Base-by-base conservation (phyloP, 2,113 vertebrate genomes). In the Xiphorhynchus elegans region DNA sequence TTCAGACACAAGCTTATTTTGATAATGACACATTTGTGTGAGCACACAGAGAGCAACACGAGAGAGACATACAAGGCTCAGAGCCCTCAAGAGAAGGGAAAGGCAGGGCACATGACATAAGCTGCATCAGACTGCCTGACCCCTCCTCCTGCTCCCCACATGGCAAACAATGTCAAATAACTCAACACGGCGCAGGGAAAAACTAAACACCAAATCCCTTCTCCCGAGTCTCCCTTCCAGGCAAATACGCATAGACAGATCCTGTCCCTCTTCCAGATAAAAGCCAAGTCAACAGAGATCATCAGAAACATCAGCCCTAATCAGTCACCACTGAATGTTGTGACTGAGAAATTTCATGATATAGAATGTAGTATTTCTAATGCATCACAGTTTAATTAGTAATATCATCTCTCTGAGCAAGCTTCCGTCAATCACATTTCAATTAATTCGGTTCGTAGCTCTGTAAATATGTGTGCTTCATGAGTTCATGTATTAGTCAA, bases 341-440 rank as follows among this genome's bases (percentile, higher is more conserved):
- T 68, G 52, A 44, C 52, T 70, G 20, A 44, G 74, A 37, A 21
- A 68, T 6, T 35, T 83, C 35, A 63, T n/a, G 52, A 86, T 49
- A 60, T 83, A 93, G 95, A 97, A 95, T 83, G 46, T 74, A 96
- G 66, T 46, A 74, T 92, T 80, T 79, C 66, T 92, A 96, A 89
- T 80, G 44, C 90, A 94, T 86, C 81, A 91, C 4, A 15, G 49
- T 95, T 97, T 94, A 97, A 97, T 96, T 97, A 95, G 69, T 79
- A 96, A 79, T 94, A 96, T 94, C 20, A 87, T 87, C 93, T 95
- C 50, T 68, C 77, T 84, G 56, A n/a, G 59, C 63, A 96, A 88
- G 68, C 47, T 67, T 83, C 80, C 50, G 96, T 95, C 89, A 86
- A 92, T 96, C 93, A 89, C 10, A 1, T 44, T 89, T 63, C 40